Base-by-base conservation (phyloP, 1,140 invertebrate genomes). In the Pachyrhynchus sulphureomaculatus region DNA sequence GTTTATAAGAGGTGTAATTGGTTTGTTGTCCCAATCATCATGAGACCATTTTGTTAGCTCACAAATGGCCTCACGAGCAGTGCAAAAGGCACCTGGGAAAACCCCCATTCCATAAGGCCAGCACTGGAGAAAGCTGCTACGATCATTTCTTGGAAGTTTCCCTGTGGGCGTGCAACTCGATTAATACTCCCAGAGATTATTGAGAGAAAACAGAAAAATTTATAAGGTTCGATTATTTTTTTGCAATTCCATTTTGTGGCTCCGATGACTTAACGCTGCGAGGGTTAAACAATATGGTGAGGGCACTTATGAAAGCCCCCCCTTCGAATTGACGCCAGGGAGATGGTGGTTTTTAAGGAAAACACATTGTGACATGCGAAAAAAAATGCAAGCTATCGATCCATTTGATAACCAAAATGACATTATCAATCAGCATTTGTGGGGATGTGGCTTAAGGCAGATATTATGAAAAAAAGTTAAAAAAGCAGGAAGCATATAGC, bases 141-240 rank as follows among this genome's bases (percentile, higher is more conserved):
- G 17, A 44, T 21, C 41, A 21, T 20, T 21, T 24, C 6, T 44
- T 21, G 41, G 2, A 4, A 21, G 15, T 44, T 4, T 44, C 8
- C 20, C 41, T 17, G 12, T 44, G 2, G 23, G 21, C 21, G n/a
- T 44, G 18, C 21, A 44, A 44, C 10, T 44, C 1, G 1, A 44
- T 0, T 20, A 44, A 44, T 29, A 26, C 54, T 20, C 18, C 4
- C 56, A 56, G 17, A 18, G 24, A 20, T 24, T 15, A 21, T 32
- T 61, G 17, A 51, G 52, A 42, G 44, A 55, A 61, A 65, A 65
- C 20, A 24, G 24, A 10, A 41, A 56, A 52, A 65, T n/a, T 54
- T 17, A 21, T 60, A 23, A 20, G 1, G 39, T 51, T 44, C n/a
- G 8, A 65, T 65, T 39, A 49, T 61, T 42, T 56, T 44, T 23